Conservation (phyloP, 2,113 vertebrate genomes). For the Aegithalos caudatus region DNA sequence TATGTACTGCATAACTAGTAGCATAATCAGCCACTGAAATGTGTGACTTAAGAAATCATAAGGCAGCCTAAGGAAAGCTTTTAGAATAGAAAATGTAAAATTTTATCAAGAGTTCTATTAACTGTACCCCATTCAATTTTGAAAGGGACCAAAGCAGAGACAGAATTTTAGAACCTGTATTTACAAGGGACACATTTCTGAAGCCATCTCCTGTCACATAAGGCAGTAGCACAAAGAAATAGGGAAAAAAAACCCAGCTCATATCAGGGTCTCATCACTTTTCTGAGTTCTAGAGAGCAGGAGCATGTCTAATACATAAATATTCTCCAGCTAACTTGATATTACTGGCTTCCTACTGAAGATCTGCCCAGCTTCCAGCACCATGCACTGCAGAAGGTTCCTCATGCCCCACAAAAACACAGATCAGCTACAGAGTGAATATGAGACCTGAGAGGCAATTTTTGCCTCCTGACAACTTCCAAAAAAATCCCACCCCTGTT, state of each 20-base stretch:
- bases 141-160: neutral
- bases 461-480: neutral
- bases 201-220: neutral
- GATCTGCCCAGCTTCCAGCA: neutral
- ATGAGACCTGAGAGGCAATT: neutral
- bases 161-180: neutral
- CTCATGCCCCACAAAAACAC: neutral
- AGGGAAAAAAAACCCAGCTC: fast-evolving
- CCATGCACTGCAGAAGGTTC: neutral
- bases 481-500: neutral
- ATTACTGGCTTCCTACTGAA: neutral
- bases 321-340: neutral
- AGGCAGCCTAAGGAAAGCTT: neutral
- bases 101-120: neutral
- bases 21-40: neutral
- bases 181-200: neutral
- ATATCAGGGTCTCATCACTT: neutral
- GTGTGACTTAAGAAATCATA: neutral
- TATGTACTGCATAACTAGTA: neutral
- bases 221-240: neutral
- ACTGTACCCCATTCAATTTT: neutral
- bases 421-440: neutral
- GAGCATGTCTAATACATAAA: neutral
- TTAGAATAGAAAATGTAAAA: neutral
- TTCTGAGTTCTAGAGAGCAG: neutral